Evolutionary conservation across 2,113 vertebrate genomes (phyloP).

Genomic region (Pygathrix nemaeus): DNA sequence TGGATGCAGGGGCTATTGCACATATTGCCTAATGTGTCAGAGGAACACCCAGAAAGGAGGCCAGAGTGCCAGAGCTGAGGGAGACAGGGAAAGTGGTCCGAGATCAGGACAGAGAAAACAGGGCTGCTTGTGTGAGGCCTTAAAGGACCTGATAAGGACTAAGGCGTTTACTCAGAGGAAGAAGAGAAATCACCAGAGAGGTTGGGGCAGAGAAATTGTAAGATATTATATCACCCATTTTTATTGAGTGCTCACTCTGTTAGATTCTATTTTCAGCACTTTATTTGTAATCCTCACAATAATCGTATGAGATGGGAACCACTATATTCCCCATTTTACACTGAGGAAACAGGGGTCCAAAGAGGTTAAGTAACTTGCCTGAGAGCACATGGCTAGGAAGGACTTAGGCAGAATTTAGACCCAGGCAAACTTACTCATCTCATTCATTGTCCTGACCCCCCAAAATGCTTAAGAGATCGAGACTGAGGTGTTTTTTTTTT

Average conservation of each 20-base stretch:
- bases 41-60: neutral
- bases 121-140: neutral
- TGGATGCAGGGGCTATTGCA: neutral
- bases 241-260: neutral
- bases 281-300: constrained; percentile 35
- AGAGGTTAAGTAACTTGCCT: neutral
- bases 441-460: neutral
- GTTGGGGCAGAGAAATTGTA: neutral
- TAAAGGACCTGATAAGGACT: neutral
- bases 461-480: neutral
- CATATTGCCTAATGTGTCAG: neutral
- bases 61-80: neutral
- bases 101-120: neutral
- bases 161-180: neutral
- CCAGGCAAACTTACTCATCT: neutral
- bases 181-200: neutral
- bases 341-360: neutral
- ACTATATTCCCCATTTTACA: neutral
- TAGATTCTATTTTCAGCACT: neutral
- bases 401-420: neutral
- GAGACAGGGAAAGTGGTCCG: neutral
- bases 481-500: neutral
- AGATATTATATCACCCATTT: neutral
- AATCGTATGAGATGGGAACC: neutral
- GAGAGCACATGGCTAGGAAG: neutral